Evolutionary conservation across 2,888 invertebrate genomes (phyloP).

Genomic region (Spisula subtruncata): DNA sequence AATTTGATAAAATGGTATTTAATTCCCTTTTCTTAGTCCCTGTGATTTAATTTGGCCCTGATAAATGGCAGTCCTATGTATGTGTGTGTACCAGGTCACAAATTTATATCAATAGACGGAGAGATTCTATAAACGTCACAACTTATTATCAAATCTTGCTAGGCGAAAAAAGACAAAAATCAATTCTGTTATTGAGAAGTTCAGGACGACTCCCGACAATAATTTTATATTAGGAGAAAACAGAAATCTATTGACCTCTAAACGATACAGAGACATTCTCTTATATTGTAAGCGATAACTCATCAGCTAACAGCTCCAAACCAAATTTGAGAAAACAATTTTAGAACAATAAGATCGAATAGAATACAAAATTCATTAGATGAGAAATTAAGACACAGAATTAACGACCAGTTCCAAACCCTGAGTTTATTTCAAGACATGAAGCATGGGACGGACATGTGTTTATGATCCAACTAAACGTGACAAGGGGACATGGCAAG

Average conservation of each 20-base stretch:
- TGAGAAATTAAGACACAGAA: background rate
- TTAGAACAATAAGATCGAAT: background rate
- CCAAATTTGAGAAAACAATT: slow-evolving; percentile 6
- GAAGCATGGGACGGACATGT: background rate
- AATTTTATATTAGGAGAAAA: slow-evolving; percentile 48
- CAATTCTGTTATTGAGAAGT: slow-evolving; percentile 46
- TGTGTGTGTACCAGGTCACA: slow-evolving; percentile 35
- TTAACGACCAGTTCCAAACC: background rate
- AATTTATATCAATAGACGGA: slow-evolving; percentile 51
- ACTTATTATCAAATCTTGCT: slow-evolving; percentile 51
- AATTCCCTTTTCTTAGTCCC: slow-evolving; percentile 64
- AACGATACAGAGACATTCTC: slow-evolving; percentile 23
- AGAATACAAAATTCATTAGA: slow-evolving; percentile 17
- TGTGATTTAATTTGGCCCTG: slow-evolving; percentile 65
- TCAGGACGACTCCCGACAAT: slow-evolving; percentile 39
- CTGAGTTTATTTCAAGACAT: background rate
- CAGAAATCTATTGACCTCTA: slow-evolving; percentile 32
- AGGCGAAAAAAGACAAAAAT: slow-evolving; percentile 52
- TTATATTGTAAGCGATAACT: background rate
- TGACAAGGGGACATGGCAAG: background rate
- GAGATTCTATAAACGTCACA: slow-evolving; percentile 23
- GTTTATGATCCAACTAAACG: background rate
- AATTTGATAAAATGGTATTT: slow-evolving; percentile 72
- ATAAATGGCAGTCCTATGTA: slow-evolving; percentile 57
- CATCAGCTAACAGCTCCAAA: background rate